Percentiles rank a stretch among this genome's conserved stretches.
These are phyloP conservation scores for Empidonax traillii DNA, from an alignment of 2,113 vertebrate genomes.

Conservation along the genomic window DNA sequence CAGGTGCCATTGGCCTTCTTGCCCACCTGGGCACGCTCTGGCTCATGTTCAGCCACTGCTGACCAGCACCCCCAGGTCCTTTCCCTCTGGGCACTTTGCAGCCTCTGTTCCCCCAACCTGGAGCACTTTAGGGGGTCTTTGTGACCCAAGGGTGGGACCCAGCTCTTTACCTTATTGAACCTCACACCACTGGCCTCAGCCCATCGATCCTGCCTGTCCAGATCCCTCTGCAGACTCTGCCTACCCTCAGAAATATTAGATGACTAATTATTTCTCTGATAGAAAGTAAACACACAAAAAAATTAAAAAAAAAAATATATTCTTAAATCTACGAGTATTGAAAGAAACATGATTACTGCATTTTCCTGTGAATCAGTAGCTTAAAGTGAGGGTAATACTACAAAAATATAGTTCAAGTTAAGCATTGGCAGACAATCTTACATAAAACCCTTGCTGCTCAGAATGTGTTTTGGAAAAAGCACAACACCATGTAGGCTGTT, in stretches of 20 bases:
- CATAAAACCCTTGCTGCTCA: not conserved
- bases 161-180: not conserved
- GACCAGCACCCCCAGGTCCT: not conserved
- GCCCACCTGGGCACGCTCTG: not conserved
- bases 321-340: not conserved
- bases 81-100: not conserved
- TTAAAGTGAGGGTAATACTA: not conserved
- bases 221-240: not conserved
- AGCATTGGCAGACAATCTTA: not conserved
- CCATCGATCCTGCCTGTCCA: not conserved
- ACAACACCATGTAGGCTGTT: not conserved
- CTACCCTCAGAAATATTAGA: not conserved
- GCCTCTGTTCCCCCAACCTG: not conserved
- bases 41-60: not conserved
- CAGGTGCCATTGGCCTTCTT: not conserved
- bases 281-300: not conserved
- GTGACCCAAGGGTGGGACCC: not conserved
- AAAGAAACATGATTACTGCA: not conserved
- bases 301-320: not conserved
- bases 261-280: not conserved
- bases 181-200: not conserved
- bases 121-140: not conserved
- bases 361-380: not conserved
- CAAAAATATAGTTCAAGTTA: not conserved
- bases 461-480: constrained; percentile 4